These are phyloP conservation scores for Leucoraja ocellata DNA, from an alignment of 2,797 vertebrate genomes.

Conservation along the genomic window DNA sequence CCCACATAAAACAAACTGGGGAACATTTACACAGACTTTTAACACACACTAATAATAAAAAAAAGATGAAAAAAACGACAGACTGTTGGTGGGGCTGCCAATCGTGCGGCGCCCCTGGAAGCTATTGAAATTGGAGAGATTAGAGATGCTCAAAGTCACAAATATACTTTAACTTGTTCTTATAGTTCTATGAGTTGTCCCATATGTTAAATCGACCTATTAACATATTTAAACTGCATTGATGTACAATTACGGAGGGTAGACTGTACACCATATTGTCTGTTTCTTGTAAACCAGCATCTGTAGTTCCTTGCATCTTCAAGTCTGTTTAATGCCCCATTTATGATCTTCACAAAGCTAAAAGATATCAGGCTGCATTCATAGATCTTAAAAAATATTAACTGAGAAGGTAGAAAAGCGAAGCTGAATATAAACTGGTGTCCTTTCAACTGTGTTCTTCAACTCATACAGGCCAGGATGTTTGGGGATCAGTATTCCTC, in stretches of 20 bases:
- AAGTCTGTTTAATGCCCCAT: background rate
- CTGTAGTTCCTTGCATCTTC: too few species aligned
- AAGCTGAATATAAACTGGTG: background rate
- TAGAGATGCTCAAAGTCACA: background rate
- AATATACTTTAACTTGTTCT: background rate
- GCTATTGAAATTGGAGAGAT: background rate
- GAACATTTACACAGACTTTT: too few species aligned
- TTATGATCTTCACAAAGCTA: background rate
- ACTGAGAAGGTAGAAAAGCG: background rate
- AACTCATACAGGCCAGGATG: background rate
- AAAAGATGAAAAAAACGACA: too few species aligned
- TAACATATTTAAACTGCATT: background rate
- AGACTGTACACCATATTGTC: background rate
- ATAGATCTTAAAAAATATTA: background rate
- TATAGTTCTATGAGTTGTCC: background rate
- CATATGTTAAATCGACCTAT: background rate
- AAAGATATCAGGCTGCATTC: background rate
- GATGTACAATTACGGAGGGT: background rate
- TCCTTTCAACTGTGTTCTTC: background rate
- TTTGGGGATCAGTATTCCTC: background rate
- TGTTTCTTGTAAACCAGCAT: too few species aligned
- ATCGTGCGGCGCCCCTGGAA: background rate
- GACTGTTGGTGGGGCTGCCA: too few species aligned
- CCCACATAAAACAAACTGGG: too few species aligned
- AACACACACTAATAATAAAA: too few species aligned